These are phyloP conservation scores for Odontesthes bonariensis DNA, from an alignment of 2,113 vertebrate genomes.

Conservation along the genomic window DNA sequence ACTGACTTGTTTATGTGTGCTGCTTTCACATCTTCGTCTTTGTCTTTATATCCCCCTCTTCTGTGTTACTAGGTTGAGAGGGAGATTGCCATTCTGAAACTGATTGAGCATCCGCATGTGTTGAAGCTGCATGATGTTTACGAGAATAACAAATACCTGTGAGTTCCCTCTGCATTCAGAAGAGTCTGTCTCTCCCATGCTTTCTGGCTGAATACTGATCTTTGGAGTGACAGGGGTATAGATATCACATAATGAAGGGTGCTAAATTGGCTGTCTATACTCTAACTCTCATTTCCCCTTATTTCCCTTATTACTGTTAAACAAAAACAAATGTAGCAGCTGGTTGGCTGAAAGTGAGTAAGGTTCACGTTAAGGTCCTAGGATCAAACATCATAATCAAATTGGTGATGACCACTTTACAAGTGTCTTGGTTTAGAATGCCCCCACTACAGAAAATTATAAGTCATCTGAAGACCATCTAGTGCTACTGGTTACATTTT, in stretches of 20 bases:
- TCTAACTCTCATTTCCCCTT: slow-evolving; percentile 4
- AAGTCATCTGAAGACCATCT: not conserved
- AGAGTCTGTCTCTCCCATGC: slow-evolving; percentile 20
- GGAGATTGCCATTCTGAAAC: slow-evolving; percentile 95
- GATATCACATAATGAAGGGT: slow-evolving; percentile 29
- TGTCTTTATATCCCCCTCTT: slow-evolving; percentile 27
- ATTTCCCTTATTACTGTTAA: slow-evolving; percentile 9
- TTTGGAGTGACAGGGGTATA: slow-evolving; percentile 17
- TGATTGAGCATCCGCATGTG: slow-evolving; percentile 94
- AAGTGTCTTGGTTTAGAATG: not conserved
- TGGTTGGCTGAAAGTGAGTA: slow-evolving; percentile 5
- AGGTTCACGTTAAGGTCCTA: not conserved
- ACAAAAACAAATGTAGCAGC: slow-evolving; percentile 13
- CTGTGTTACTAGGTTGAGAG: slow-evolving; percentile 87
- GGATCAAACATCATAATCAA: slow-evolving; percentile 13
- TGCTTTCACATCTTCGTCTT: slow-evolving; percentile 29
- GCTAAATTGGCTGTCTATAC: slow-evolving; percentile 18
- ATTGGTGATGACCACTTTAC: not conserved
- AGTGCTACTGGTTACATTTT: not conserved
- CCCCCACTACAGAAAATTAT: not conserved
- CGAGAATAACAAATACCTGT: slow-evolving; percentile 98
- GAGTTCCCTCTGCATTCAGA: slow-evolving; percentile 79
- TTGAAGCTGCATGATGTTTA: slow-evolving; percentile 96
- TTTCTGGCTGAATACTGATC: slow-evolving; percentile 33
- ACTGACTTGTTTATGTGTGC: slow-evolving; percentile 18